Base-by-base conservation (phyloP, 2,797 vertebrate genomes). In the Vespertilio murinus region DNA sequence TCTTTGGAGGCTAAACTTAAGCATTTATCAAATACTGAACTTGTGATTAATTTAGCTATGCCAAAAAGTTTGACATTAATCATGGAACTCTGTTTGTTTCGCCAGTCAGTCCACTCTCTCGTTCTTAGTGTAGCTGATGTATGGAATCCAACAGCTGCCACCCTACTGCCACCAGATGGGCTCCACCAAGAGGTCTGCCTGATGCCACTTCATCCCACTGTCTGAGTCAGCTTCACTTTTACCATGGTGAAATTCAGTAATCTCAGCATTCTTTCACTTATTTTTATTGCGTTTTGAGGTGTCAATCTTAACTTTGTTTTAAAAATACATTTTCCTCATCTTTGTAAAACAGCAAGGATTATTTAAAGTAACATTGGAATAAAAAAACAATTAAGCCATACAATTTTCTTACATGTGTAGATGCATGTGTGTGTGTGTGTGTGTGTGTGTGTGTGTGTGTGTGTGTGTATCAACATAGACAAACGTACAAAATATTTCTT, bases 351-450 rank as follows among this genome's bases (percentile, higher is more conserved):
- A 96, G 94, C 96, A 94, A 98, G 94, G 97, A 97, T 97, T 97
- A 97, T 97, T 97, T 96, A 97, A 97, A 97, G 94, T 97, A 96
- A 97, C 97, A 97, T 97, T 97, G 96, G 95, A 97, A 97, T 97
- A 97, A 97, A 97, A 97, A 98, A 97, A 97, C n/a, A n/a, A 98
- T 97, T 97, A 98, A 98, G 98, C 98, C 98, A 98, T 98, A 98
- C 92, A 4, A 98, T 97, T 98, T 98, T 97, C 97, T 95, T 98
- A 98, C 98, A 97, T 96, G 91, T 96, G 56, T 94, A 94, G 80
- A 14, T 96, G 28, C 98, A 95, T 97, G 16, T 16, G 10, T 42
- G 10, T 42, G 10, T 42, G 10, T 42, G 10, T 42, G 10, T 42
- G 10, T 98, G 95, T 97, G 97, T 98, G 97, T 97, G 97, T 14